A percentile compares a stretch with the other conserved stretches of the same genome.
phyloP scores from a whole-genome alignment of 2,113 vertebrate genomes.

The Balaeniceps rex region DNA sequence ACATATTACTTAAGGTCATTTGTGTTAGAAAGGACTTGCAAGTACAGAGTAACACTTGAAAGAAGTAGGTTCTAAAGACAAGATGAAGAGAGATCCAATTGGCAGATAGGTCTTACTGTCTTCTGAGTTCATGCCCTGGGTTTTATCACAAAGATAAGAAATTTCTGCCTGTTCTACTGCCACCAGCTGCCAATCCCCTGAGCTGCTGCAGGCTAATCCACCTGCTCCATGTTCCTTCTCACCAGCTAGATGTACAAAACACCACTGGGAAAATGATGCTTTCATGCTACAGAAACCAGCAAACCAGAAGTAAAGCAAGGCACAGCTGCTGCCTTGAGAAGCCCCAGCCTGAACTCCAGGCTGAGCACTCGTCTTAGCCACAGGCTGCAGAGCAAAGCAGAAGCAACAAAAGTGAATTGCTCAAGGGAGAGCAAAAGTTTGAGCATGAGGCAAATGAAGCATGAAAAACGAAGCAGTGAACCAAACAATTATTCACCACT shows the following conservation, averaged over 20 bases:
- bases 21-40: not conserved
- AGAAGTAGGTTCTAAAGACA: not conserved
- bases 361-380: slow-evolving; percentile 11
- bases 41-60: not conserved
- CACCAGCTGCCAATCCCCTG: not conserved
- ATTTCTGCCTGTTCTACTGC: not conserved
- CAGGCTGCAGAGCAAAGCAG: slow-evolving; percentile 41
- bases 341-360: slow-evolving; percentile 14
- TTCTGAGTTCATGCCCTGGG: not conserved
- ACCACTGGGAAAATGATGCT: slow-evolving; percentile 6
- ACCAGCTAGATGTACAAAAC: not conserved
- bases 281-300: slow-evolving; percentile 15
- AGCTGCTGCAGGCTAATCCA: not conserved
- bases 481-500: slow-evolving; percentile 63
- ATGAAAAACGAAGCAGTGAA: slow-evolving; percentile 55
- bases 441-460: slow-evolving; percentile 62
- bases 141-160: not conserved
- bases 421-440: slow-evolving; percentile 63
- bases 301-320: slow-evolving; percentile 44
- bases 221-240: not conserved
- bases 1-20: not conserved
- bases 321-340: slow-evolving; percentile 48
- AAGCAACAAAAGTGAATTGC: slow-evolving; percentile 53
- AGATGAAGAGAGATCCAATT: not conserved
- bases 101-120: not conserved